These are phyloP conservation scores for Bucco capensis DNA, from an alignment of 2,113 vertebrate species.

Conservation along the genomic window DNA sequence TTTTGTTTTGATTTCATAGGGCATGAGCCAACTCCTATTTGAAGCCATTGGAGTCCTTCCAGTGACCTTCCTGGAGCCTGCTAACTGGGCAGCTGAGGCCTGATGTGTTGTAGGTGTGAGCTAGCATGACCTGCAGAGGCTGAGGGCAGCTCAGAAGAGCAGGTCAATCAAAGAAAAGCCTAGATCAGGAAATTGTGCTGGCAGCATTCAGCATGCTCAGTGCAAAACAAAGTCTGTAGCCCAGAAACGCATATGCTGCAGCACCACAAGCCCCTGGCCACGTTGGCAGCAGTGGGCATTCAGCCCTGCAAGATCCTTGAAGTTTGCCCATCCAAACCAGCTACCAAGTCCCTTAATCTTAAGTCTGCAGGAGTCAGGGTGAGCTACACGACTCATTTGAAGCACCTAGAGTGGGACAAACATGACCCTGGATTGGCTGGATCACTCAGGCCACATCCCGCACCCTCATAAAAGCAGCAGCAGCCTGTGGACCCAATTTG, in stretches of 20 bases:
- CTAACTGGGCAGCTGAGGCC: not conserved
- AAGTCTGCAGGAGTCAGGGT: not conserved
- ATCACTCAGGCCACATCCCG: not conserved
- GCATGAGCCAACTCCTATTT: slow-evolving; percentile 53
- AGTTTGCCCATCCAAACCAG: not conserved
- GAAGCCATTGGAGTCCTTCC: slow-evolving; percentile 41
- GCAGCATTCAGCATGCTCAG: not conserved
- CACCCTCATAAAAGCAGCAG: not conserved
- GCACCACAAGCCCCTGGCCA: rapidly evolving
- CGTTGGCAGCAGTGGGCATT: not conserved
- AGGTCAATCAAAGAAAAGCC: not conserved
- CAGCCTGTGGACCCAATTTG: rapidly evolving
- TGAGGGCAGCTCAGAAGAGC: not conserved
- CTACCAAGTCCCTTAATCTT: not conserved
- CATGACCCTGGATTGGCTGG: not conserved
- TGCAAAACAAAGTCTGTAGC: not conserved
- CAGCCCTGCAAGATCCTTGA: not conserved
- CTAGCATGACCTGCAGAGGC: not conserved
- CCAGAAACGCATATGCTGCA: not conserved
- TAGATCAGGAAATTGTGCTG: not conserved
- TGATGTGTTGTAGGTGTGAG: not conserved
- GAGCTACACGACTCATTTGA: not conserved
- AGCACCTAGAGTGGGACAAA: not conserved
- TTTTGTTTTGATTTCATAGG: slow-evolving; percentile 32
- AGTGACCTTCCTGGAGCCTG: slow-evolving; percentile 1